Evolutionary conservation across 2,888 invertebrate species (phyloP).

Genomic region (Stegophylla sp.): DNA sequence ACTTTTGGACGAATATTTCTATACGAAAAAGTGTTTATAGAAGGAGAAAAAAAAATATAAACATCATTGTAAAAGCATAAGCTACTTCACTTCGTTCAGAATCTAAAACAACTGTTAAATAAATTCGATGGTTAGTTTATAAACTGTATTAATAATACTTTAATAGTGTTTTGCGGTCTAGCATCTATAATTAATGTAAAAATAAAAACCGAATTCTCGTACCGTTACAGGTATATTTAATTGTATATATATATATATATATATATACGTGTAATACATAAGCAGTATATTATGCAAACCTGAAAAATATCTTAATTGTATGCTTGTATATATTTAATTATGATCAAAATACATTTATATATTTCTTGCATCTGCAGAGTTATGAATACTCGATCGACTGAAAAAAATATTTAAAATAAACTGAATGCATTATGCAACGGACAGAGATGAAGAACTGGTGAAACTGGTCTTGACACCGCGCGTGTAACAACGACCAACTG

Average conservation of each 20-base stretch:
- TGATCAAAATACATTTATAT: background rate
- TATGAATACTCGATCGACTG: background rate
- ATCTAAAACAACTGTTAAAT: too few species aligned
- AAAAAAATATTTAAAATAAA: background rate
- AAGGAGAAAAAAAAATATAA: too few species aligned
- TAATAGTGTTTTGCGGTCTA: too few species aligned
- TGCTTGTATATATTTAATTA: background rate
- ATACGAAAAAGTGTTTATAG: too few species aligned
- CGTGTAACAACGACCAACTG: background rate
- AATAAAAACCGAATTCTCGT: conserved; percentile 6
- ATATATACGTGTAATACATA: background rate
- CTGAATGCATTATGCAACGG: background rate
- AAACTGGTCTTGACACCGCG: conserved; percentile 20
- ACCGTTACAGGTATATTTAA: too few species aligned
- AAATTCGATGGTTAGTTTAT: too few species aligned
- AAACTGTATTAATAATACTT: background rate
- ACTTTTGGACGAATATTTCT: too few species aligned
- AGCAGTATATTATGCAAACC: background rate
- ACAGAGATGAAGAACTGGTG: background rate
- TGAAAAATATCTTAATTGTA: background rate
- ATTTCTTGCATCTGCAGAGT: too few species aligned
- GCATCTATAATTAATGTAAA: too few species aligned
- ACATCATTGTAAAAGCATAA: too few species aligned
- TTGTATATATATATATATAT: too few species aligned
- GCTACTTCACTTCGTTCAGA: too few species aligned